These are phyloP conservation scores for Aythya baeri DNA, from an alignment of 2,113 vertebrate species.

Conservation along the genomic window DNA sequence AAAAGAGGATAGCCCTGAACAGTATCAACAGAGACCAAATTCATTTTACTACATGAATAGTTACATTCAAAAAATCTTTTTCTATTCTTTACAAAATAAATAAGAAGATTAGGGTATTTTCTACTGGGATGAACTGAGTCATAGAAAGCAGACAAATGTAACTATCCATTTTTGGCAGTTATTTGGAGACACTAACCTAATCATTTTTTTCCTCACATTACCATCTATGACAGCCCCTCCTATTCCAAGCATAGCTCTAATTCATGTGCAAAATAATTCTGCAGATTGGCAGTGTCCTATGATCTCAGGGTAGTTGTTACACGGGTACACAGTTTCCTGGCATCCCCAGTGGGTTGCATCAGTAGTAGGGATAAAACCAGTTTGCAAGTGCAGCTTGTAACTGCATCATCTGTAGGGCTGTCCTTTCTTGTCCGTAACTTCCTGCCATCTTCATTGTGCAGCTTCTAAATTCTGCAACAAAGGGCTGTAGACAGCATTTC, in stretches of 20 bases:
- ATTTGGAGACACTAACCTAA: neutral
- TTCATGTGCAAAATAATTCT: neutral
- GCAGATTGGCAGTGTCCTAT: neutral
- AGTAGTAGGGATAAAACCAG: neutral
- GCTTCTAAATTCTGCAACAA: neutral
- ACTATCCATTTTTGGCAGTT: neutral
- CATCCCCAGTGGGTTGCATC: neutral
- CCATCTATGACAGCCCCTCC: neutral
- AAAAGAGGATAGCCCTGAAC: neutral
- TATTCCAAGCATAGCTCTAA: neutral
- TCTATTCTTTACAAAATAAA: neutral
- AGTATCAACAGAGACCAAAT: neutral
- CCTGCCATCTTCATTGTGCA: neutral
- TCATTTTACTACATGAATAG: neutral
- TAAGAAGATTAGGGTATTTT: neutral
- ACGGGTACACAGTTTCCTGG: neutral
- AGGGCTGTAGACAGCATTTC: neutral
- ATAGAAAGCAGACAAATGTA: neutral
- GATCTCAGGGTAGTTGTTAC: neutral
- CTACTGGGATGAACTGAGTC: neutral
- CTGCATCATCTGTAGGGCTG: neutral
- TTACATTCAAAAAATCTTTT: neutral
- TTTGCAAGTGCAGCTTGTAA: neutral
- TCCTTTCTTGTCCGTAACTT: neutral
- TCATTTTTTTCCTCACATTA: neutral